These are phyloP conservation scores for Synergus gifuensis DNA, from an alignment of 2,888 invertebrate genomes.

Conservation along the genomic window DNA sequence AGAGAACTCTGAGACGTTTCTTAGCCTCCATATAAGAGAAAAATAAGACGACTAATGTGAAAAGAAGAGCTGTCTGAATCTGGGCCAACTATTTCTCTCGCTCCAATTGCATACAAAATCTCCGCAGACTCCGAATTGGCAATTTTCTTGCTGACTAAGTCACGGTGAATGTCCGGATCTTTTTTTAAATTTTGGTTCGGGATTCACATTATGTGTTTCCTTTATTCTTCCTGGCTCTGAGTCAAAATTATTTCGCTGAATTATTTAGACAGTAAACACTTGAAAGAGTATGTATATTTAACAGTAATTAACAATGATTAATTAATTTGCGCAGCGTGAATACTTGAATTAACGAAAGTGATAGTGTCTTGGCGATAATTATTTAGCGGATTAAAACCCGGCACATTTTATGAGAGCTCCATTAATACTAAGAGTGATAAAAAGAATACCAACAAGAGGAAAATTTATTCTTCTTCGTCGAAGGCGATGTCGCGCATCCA, in stretches of 20 bases:
- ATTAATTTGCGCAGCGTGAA: not conserved
- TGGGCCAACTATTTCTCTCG: slow-evolving; percentile 16
- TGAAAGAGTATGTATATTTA: not conserved
- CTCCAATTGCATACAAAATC: not conserved
- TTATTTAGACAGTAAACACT: not conserved
- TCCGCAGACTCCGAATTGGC: not conserved
- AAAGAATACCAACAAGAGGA: slow-evolving; percentile 21
- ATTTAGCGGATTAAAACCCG: not conserved
- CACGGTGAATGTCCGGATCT: not conserved
- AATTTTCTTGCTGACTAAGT: slow-evolving; percentile 7
- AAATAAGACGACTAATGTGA: not conserved
- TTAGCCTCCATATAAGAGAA: not conserved
- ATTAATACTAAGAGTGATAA: slow-evolving; percentile 14
- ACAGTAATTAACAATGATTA: not conserved
- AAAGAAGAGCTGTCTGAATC: slow-evolving; percentile 17
- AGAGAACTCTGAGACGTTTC: not conserved
- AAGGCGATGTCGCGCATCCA: slow-evolving; percentile 47
- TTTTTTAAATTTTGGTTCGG: not conserved
- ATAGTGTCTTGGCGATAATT: not conserved
- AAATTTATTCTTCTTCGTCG: slow-evolving; percentile 29
- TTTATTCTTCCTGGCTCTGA: not conserved
- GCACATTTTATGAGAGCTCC: not conserved
- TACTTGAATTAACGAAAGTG: not conserved
- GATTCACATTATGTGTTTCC: not conserved
- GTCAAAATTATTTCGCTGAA: not conserved